Conservation (phyloP, 1,140 invertebrate genomes). For the Drosophila bocqueti region DNA sequence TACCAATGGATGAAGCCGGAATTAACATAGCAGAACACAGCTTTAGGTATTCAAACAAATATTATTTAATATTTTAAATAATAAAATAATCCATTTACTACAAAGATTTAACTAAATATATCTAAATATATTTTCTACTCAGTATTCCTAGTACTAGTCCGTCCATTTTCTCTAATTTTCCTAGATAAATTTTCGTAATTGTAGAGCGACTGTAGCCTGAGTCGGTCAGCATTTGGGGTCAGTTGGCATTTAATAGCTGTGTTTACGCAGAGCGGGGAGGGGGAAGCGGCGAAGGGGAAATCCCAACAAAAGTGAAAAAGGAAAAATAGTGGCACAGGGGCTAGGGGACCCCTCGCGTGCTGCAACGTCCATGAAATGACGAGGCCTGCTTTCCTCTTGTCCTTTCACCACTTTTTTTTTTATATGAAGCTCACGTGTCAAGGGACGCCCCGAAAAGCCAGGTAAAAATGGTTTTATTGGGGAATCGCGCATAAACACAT, state of each 20-base stretch:
- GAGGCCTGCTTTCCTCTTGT: conserved; percentile 46
- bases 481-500: conserved; percentile 75
- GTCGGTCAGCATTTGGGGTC: conserved; percentile 53
- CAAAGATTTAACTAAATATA: neutral
- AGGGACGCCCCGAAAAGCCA: conserved; percentile 43
- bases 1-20: no score
- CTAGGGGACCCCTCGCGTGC: conserved; percentile 62
- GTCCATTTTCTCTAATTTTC: neutral
- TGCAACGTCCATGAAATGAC: conserved; percentile 75
- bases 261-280: conserved; percentile 36
- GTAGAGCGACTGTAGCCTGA: conserved; percentile 25
- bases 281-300: conserved; percentile 37
- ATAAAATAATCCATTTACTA: neutral
- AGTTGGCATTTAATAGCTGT: conserved; percentile 60
- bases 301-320: conserved; percentile 60
- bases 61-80: neutral
- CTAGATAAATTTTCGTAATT: neutral
- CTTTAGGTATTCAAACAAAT: no score
- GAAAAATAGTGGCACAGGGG: conserved; percentile 6
- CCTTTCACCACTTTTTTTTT: neutral
- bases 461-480: conserved; percentile 23
- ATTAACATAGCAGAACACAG: no score
- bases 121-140: neutral
- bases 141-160: neutral
- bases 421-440: conserved; percentile 75